Evolutionary conservation across 2,113 vertebrate genomes (phyloP), one percentile per base, ranked within the genome.

Genomic region (Muntiacus muntjak): DNA sequence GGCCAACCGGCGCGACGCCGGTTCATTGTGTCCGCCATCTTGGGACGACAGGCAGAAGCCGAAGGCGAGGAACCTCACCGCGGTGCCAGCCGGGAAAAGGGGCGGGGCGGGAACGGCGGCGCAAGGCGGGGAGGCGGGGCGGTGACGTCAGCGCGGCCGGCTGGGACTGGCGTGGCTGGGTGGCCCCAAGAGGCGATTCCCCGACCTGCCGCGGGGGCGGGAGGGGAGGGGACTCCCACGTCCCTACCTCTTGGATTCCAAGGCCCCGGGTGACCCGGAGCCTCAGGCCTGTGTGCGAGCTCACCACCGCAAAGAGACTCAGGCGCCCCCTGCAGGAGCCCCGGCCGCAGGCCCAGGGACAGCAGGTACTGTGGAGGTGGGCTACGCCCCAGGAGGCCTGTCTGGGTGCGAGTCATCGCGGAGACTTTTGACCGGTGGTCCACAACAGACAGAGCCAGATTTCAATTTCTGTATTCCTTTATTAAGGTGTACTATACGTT

Each of bases 1-100:
- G 92, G 91, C 74, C 95, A 88, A 83, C 89, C 62, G 54, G 94
- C 97, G 95, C 92, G 25, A 52, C 88, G 33, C 93, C 97, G 33
- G 94, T 81, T 99, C 98, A 98, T 99, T 99, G 98, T 98, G 97
- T 98, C 98, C 98, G 98, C 98, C 98, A 99, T 99, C 97, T 99
- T 98, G 98, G 83, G 89, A 91, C 98, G 95, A 94, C 90, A 74
- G 87, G 91, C 97, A 78, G 64, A 83, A 95, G 45, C 26, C 21
- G 90, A 96, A 47, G 47, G 76, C 93, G 97, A 85, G 94, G 95
- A 95, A 60, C 55, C 28, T 87, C 45, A 2, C 50, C 87, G 92
- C 88, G 25, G 85, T 33, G 98, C 85, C 92, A 40, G 96, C 91
- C 91, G 98, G 94, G 98, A 97, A 95, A 87, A 12, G 43, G 78